A percentile compares a stretch with the other conserved stretches of the same genome.
phyloP scores from a whole-genome alignment of 2,888 invertebrate species.

The Arge pagana region DNA sequence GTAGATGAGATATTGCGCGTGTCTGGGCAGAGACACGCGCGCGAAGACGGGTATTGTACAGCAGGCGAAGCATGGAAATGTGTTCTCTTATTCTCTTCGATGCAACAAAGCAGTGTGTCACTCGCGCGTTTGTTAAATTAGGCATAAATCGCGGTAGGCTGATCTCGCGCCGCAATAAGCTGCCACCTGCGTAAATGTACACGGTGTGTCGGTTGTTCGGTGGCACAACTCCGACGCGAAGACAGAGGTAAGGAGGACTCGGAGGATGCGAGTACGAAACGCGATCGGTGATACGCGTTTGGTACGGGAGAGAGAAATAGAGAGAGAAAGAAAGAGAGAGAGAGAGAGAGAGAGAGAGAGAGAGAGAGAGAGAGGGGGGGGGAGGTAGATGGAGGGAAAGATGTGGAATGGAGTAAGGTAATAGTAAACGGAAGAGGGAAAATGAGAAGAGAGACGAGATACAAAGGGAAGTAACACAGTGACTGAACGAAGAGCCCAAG shows the following conservation, averaged over 20 bases:
- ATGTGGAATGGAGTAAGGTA: not conserved
- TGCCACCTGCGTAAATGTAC: not conserved
- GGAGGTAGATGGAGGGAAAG: not conserved
- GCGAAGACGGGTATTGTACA: no score
- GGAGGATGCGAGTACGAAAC: slow-evolving; percentile 10
- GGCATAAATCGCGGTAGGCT: not conserved
- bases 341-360: slow-evolving; percentile 4
- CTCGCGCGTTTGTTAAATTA: not conserved
- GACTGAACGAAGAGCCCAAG: slow-evolving; percentile 2
- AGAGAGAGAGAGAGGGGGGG: not conserved
- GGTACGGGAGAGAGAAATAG: not conserved
- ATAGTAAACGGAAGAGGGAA: not conserved
- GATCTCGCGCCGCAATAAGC: slow-evolving; percentile 4
- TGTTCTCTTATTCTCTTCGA: not conserved
- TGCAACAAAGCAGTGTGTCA: slow-evolving; percentile 6
- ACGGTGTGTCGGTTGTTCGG: slow-evolving; percentile 4
- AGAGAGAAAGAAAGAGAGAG: not conserved
- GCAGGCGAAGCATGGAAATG: no score
- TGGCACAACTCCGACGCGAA: slow-evolving; percentile 17
- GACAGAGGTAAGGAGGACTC: slow-evolving; percentile 25
- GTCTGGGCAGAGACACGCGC: no score
- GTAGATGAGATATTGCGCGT: no score
- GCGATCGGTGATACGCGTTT: not conserved
- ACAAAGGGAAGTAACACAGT: not conserved
- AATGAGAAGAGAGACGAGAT: not conserved